These are phyloP conservation scores for Aurelia sp. DNA, from an alignment of 30 jellyfish, hydroid and myxozoan genomes.

Conservation along the genomic window DNA sequence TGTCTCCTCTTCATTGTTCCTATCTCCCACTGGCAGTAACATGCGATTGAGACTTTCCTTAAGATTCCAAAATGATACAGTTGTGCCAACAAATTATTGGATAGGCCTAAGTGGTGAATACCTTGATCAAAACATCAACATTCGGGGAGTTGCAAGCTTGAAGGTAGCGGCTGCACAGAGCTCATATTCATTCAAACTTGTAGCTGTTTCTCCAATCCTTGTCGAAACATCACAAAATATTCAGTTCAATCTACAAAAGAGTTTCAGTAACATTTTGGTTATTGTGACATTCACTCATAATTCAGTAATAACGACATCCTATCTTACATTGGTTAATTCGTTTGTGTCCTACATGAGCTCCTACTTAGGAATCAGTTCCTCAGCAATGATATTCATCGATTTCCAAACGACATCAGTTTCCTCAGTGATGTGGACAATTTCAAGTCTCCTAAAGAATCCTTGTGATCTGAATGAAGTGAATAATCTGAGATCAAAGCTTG, in stretches of 20 bases:
- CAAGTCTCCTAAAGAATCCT: conserved; percentile 35
- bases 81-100: conserved; percentile 48
- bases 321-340: conserved; percentile 28
- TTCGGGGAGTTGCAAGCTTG: conserved; percentile 38
- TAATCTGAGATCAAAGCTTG: conserved; percentile 14
- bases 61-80: conserved; percentile 36
- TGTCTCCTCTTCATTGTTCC: conserved; percentile 56
- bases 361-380: conserved; percentile 34
- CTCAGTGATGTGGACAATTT: conserved; percentile 36
- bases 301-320: conserved; percentile 14
- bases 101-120: conserved; percentile 38
- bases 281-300: conserved; percentile 30
- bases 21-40: conserved; percentile 71
- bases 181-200: conserved; percentile 31
- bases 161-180: conserved; percentile 1
- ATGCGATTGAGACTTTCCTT: conserved; percentile 67
- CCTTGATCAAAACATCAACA: conserved; percentile 24
- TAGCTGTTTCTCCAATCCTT: conserved; percentile 62
- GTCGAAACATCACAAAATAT: conserved; percentile 29
- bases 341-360: conserved; percentile 50
- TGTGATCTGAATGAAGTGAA: conserved; percentile 37
- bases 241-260: conserved; percentile 1
- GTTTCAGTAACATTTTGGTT: neutral
- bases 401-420: neutral
- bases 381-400: conserved; percentile 1